Percentiles rank a stretch among this genome's conserved stretches.
phyloP scores from a whole-genome alignment of 2,888 invertebrate genomes.

The Rotaria macrura region DNA sequence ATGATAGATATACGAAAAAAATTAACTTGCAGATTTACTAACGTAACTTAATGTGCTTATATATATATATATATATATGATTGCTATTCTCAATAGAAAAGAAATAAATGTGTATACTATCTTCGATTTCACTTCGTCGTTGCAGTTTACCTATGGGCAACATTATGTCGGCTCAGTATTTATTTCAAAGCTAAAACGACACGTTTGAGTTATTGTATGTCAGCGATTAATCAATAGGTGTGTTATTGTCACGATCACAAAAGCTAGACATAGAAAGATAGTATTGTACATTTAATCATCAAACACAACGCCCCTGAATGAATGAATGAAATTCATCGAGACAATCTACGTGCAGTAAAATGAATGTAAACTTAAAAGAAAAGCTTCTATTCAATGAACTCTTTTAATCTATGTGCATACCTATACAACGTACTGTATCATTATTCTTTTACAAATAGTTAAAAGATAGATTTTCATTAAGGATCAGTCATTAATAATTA shows the following conservation, averaged over 20 bases:
- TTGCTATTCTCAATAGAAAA: neutral
- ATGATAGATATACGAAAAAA: neutral
- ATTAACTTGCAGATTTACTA: neutral
- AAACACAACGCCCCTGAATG: neutral
- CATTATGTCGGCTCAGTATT: neutral
- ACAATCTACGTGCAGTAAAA: no score
- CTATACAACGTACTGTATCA: no score
- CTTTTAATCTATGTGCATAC: no score
- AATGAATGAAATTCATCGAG: no score
- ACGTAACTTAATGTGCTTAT: no score
- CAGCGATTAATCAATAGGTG: neutral
- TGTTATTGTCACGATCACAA: neutral
- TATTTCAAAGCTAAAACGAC: neutral
- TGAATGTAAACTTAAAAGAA: no score
- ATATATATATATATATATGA: neutral
- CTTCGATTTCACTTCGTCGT: neutral
- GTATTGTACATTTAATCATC: neutral
- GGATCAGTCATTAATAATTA: no score
- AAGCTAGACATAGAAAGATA: neutral
- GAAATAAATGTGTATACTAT: neutral
- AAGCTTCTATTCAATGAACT: no score
- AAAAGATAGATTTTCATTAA: no score
- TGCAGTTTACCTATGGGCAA: neutral
- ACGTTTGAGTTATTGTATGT: neutral
- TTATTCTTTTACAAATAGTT: no score